Evolutionary conservation across 2,888 invertebrate genomes (phyloP).

Genomic region (Chaetoderma sp.): DNA sequence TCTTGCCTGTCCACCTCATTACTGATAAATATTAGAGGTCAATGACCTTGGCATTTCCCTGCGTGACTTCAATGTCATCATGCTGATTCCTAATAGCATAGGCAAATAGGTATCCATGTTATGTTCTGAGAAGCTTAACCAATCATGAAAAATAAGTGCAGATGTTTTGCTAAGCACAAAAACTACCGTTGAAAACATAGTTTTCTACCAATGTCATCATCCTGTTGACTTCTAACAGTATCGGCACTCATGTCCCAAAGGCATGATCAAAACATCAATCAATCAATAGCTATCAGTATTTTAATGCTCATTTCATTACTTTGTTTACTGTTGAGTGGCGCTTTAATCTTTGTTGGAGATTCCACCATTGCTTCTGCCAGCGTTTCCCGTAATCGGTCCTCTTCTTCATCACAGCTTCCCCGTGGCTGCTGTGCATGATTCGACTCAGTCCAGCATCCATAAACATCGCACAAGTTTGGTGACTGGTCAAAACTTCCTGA

Average conservation of each 20-base stretch:
- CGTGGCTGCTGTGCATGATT: conserved; percentile 54
- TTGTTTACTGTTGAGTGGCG: conserved; percentile 43
- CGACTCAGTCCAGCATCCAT: conserved; percentile 66
- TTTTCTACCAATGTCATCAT: conserved; percentile 29
- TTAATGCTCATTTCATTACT: conserved; percentile 2
- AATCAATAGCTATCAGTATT: neutral
- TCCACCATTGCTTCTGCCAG: conserved; percentile 96
- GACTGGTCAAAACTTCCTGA: conserved; percentile 92
- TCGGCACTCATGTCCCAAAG: conserved; percentile 4
- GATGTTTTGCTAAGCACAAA: no score
- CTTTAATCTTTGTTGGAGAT: conserved; percentile 73
- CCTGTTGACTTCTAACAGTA: conserved; percentile 25
- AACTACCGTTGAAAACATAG: no score
- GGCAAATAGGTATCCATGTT: no score
- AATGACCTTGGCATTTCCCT: no score
- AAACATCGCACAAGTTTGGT: conserved; percentile 82
- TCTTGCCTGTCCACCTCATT: no score
- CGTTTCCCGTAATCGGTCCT: conserved; percentile 87
- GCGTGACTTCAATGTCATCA: no score
- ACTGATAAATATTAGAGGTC: no score
- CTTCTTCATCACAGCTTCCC: conserved; percentile 69
- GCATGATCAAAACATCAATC: neutral
- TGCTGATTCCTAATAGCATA: no score
- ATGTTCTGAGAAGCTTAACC: no score
- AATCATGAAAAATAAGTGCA: no score